Conservation (phyloP, 2,888 invertebrate genomes). For the Nemapogon koenigi region DNA sequence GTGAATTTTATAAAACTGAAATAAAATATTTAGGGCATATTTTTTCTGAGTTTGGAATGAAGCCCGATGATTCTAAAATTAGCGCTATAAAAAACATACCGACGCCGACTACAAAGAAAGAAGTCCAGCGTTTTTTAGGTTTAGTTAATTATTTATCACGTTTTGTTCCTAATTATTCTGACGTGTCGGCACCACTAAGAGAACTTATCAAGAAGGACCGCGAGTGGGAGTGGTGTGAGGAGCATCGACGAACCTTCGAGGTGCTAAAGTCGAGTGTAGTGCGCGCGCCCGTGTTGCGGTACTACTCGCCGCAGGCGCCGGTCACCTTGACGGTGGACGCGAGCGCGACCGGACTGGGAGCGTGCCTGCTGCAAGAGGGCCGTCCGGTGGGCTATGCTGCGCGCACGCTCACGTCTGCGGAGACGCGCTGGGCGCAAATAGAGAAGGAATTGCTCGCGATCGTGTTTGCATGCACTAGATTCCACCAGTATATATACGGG, state of each 20-base stretch:
- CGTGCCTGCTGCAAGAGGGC: slow-evolving; percentile 12
- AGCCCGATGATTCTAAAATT: no score
- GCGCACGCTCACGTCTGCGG: slow-evolving; percentile 14
- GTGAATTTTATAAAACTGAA: no score
- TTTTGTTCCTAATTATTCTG: slow-evolving; percentile 10
- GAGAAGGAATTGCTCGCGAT: slow-evolving; percentile 18
- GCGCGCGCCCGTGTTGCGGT: slow-evolving; percentile 10
- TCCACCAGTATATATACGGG: slow-evolving; percentile 19
- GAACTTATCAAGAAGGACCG: slow-evolving; percentile 10
- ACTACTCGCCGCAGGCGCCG: slow-evolving; percentile 9
- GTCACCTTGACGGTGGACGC: slow-evolving; percentile 15
- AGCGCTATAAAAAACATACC: no score
- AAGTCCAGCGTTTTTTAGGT: no score
- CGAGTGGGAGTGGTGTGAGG: slow-evolving; percentile 8
- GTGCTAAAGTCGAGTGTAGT: slow-evolving; percentile 4
- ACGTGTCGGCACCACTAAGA: slow-evolving; percentile 6
- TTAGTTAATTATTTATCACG: slow-evolving; percentile 11
- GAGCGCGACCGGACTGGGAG: slow-evolving; percentile 12
- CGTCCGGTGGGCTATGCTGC: slow-evolving; percentile 13
- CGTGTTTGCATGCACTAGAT: slow-evolving; percentile 15
- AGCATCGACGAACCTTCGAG: slow-evolving; percentile 9
- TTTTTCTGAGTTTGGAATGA: no score
- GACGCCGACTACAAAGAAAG: no score
- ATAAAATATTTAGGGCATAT: no score
- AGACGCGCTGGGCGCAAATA: slow-evolving; percentile 15